These are phyloP conservation scores for Argyrosomus regius DNA, from an alignment of 2,797 vertebrate species.

Conservation along the genomic window DNA sequence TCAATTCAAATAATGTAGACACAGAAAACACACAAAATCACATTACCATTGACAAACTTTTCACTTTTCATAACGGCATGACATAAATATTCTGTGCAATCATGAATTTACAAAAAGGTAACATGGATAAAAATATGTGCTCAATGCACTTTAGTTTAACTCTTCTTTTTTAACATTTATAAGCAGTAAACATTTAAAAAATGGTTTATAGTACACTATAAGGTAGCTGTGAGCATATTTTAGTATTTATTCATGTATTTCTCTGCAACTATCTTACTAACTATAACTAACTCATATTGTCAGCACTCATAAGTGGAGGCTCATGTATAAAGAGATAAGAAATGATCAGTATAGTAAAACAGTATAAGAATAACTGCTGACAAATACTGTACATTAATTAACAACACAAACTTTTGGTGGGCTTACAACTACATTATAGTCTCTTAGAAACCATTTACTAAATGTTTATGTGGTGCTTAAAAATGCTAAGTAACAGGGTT, in stretches of 20 bases:
- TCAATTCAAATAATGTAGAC: too few species aligned
- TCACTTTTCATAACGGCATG: conserved; percentile 23
- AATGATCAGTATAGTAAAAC: neutral
- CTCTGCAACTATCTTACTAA: too few species aligned
- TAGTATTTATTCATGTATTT: neutral
- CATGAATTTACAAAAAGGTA: conserved; percentile 20
- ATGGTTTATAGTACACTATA: neutral
- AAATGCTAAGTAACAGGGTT: neutral
- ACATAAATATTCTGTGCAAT: conserved; percentile 9
- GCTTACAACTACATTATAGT: neutral
- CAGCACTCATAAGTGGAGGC: neutral
- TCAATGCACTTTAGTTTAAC: neutral
- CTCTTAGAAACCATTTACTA: conserved; percentile 2
- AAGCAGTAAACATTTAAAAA: neutral
- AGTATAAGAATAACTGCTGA: neutral
- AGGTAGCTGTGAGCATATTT: neutral
- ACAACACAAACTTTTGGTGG: neutral
- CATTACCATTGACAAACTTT: conserved; percentile 7
- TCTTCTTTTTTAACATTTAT: neutral
- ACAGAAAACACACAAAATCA: conserved; percentile 9
- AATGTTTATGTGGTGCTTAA: neutral
- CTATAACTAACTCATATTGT: neutral
- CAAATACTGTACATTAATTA: neutral
- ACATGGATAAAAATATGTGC: neutral
- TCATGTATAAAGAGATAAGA: neutral